Evolutionary conservation across 2,888 invertebrate species (phyloP).

Genomic region (Pyrrhosoma nymphula): DNA sequence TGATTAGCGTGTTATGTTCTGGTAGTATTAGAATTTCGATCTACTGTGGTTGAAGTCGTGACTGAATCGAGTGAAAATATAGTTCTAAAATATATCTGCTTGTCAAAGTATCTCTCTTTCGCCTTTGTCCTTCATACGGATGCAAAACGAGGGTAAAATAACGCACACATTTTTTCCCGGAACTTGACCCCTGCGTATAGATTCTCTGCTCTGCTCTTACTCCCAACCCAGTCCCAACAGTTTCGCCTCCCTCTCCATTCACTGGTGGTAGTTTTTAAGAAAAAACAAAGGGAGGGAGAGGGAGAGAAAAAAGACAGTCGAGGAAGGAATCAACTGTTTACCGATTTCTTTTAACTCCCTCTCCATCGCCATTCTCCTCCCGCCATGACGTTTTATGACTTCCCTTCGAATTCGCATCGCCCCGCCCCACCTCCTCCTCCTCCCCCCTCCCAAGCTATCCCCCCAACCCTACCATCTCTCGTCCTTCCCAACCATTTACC

Average conservation of each 20-base stretch:
- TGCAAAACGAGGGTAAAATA: too few relatives aligned
- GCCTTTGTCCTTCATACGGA: too few relatives aligned
- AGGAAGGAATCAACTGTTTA: neutral
- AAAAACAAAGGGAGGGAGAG: neutral
- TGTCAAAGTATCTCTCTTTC: too few relatives aligned
- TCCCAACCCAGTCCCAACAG: too few relatives aligned
- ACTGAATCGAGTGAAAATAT: too few relatives aligned
- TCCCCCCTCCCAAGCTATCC: neutral
- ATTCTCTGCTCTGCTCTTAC: too few relatives aligned
- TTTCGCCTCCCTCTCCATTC: too few relatives aligned
- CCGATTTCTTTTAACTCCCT: neutral
- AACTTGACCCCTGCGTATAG: too few relatives aligned
- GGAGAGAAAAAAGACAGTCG: neutral
- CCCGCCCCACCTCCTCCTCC: neutral
- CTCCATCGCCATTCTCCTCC: neutral
- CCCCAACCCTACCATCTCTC: neutral
- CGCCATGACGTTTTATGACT: neutral
- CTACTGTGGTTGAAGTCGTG: too few relatives aligned
- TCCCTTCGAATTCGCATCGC: neutral
- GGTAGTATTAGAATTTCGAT: too few relatives aligned
- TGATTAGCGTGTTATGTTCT: too few relatives aligned
- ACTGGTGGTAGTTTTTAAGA: neutral
- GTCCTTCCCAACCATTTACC: neutral
- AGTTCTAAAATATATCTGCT: too few relatives aligned
- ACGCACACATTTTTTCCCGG: neutral